Percentiles rank a stretch among this genome's conserved stretches.
These are phyloP conservation scores for Camponotus vicinus DNA, from an alignment of 1,140 invertebrate species.

Conservation along the genomic window DNA sequence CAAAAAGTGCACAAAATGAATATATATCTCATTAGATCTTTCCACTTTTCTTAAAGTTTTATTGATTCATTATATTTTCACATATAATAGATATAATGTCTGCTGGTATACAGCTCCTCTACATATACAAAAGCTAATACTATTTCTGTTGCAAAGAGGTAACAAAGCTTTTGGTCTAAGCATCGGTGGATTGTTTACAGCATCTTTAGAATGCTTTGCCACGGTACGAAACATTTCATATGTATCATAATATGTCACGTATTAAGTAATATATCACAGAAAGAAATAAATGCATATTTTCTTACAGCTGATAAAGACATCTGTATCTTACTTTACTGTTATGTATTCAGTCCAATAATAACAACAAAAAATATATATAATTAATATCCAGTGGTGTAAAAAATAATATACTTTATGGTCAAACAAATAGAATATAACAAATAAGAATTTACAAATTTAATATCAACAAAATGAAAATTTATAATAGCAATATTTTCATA, in stretches of 20 bases:
- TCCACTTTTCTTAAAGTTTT: not conserved
- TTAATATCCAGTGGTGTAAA: not conserved
- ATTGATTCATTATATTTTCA: not conserved
- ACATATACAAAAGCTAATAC: conserved; percentile 10
- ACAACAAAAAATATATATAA: not conserved
- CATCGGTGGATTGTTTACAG: not conserved
- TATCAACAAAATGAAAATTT: too few species aligned
- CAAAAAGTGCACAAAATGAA: not conserved
- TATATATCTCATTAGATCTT: not conserved
- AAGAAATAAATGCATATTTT: not conserved
- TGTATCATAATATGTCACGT: not conserved
- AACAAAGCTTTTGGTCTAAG: not conserved
- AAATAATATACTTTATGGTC: not conserved
- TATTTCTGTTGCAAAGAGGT: conserved; percentile 2
- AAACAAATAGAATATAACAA: not conserved
- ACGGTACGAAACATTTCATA: conserved; percentile 12
- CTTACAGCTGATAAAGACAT: not conserved
- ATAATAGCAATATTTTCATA: too few species aligned
- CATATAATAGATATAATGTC: not conserved
- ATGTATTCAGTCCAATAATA: conserved; percentile 21
- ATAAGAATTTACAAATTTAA: too few species aligned
- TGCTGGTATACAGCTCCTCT: not conserved
- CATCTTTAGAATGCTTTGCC: conserved; percentile 14
- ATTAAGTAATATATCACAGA: not conserved
- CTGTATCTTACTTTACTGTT: conserved; percentile 12